Evolutionary conservation across 2,113 vertebrate species (phyloP).

Genomic region (Baryphthengus martii): DNA sequence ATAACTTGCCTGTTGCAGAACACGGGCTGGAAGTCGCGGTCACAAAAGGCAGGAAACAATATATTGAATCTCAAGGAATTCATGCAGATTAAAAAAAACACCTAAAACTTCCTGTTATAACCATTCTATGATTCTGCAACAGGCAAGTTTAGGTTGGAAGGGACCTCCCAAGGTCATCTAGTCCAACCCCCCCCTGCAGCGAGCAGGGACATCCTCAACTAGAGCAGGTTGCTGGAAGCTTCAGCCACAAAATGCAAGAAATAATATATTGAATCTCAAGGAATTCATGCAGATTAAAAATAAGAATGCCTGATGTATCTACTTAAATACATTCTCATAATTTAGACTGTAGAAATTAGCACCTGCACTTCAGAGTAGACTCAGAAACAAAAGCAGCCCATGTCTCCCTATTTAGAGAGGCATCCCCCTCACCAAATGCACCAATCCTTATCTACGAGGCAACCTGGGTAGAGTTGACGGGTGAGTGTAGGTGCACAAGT

Average conservation of each 20-base stretch:
- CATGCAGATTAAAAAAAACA: background rate
- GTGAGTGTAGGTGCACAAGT: rapidly evolving
- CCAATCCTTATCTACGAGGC: no score
- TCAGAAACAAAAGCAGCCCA: background rate
- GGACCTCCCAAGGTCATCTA: no score
- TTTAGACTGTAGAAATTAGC: background rate
- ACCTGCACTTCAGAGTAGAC: background rate
- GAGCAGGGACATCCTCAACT: no score
- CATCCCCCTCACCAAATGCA: no score
- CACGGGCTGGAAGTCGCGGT: background rate
- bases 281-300: background rate
- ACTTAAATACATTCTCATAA: background rate
- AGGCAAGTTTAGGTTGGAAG: no score
- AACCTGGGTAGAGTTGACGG: background rate
- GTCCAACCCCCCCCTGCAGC: no score
- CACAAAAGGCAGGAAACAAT: background rate
- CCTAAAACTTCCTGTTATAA: no score
- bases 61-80: background rate
- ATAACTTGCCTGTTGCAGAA: rapidly evolving
- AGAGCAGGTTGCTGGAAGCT: background rate
- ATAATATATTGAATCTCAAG: background rate
- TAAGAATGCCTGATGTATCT: background rate
- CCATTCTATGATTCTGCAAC: no score
- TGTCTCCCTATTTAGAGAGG: background rate
- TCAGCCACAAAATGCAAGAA: background rate